Evolutionary conservation across 1,140 invertebrate genomes (phyloP), one percentile per base, ranked within the genome.

Genomic region (Drosophila eugracilis): DNA sequence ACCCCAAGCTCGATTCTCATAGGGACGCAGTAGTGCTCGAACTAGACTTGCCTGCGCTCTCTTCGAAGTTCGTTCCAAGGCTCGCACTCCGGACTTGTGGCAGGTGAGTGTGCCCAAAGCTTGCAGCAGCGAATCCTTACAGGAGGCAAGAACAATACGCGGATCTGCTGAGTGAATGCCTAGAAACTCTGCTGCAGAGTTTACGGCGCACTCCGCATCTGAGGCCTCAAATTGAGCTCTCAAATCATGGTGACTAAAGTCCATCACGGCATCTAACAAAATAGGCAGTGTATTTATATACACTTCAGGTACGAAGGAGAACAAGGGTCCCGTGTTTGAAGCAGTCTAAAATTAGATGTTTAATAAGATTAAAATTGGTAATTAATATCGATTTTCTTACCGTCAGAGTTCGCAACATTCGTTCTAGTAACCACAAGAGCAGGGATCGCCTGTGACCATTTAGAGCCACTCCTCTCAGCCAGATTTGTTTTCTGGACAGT

Each of bases 1-100:
- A 0, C 96, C 96, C 96, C 96, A 97, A 0, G 96, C 95, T 26
- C 96, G 92, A 78, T 96, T 96, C 84, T 97, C 96, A 86, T 97
- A 97, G 1, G 96, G 96, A 15, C 94, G 93, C 7, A 97, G 91
- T 19, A 97, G 90, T 62, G 94, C 94, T 14, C 93, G 93, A 0
- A 96, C 93, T 92, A 97, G 93, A 6, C 91, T 92, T 37, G 93
- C 85, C 66, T 94, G 94, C 83, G 95, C 93, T 47, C 71, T 59
- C 92, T 60, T 92, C 44, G 94, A 93, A 39, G 95, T 92, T 42
- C 89, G 92, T 83, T 96, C 96, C n/a, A 96, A 75, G 2, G 94
- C 93, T 22, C 93, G 74, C 5, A 92, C 76, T 2, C 92, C 19
- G 94, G 91, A 44, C 93, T 95, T 49, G 93, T 91, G 91, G 26